Evolutionary conservation across 2,113 vertebrate genomes (phyloP).

Genomic region (Delphinapterus leucas): DNA sequence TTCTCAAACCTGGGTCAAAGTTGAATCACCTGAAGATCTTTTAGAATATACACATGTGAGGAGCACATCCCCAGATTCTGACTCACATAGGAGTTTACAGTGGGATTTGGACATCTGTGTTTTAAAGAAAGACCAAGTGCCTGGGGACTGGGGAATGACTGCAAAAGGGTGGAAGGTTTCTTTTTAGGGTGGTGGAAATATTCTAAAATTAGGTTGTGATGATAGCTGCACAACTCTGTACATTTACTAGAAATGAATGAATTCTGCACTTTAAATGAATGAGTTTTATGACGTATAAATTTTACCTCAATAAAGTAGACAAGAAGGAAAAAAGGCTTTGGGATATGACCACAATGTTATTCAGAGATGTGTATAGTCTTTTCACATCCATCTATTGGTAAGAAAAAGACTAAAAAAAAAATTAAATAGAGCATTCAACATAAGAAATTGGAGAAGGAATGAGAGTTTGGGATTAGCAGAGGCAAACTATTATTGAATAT

Average conservation of each 20-base stretch:
- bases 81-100: background rate
- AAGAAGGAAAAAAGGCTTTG: background rate
- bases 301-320: background rate
- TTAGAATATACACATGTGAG: background rate
- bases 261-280: background rate
- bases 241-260: background rate
- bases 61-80: background rate
- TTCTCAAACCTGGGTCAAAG: conserved; percentile 5
- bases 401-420: background rate
- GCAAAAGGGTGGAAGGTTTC: background rate
- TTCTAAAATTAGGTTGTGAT: conserved; percentile 23
- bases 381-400: background rate
- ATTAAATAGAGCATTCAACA: background rate
- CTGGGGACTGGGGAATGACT: background rate
- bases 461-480: background rate
- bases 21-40: background rate
- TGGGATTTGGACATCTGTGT: background rate
- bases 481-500: background rate
- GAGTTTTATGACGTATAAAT: background rate
- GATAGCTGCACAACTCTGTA: background rate
- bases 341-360: background rate
- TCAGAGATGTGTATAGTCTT: background rate
- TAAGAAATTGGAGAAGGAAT: background rate
- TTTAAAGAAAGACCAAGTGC: background rate
- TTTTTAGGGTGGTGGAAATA: background rate